These are phyloP conservation scores for Hylaeus volcanicus DNA, from an alignment of 1,140 invertebrate genomes.

Conservation along the genomic window DNA sequence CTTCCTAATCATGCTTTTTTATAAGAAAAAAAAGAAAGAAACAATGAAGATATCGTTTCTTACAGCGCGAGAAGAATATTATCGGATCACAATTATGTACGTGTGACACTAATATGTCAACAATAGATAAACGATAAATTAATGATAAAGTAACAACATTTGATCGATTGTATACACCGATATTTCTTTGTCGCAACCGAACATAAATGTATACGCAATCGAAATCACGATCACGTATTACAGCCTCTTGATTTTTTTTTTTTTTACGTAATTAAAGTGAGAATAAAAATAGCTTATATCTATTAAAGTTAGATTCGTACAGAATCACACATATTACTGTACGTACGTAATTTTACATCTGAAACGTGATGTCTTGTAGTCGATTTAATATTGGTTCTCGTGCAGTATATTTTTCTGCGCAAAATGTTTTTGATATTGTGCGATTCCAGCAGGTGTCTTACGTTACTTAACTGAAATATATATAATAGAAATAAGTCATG, in stretches of 20 bases:
- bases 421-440: background rate
- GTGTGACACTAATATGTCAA: background rate
- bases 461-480: background rate
- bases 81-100: background rate
- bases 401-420: background rate
- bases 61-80: background rate
- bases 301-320: background rate
- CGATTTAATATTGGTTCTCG: background rate
- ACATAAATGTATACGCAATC: background rate
- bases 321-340: background rate
- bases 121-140: slow-evolving; percentile 9
- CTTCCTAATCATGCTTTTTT: background rate
- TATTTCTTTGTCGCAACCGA: background rate
- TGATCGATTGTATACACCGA: slow-evolving; percentile 10
- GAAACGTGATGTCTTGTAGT: background rate
- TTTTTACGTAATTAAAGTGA: background rate
- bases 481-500: background rate
- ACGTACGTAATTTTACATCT: background rate
- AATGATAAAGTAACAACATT: slow-evolving; percentile 21
- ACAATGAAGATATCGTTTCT: background rate
- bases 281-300: background rate
- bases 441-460: background rate
- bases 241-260: background rate
- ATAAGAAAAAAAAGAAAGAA: background rate
- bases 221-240: background rate